Percentiles rank a stretch among this genome's conserved stretches.
phyloP scores from a whole-genome alignment of 1,140 invertebrate genomes.

The Brachionus paranguensis region DNA sequence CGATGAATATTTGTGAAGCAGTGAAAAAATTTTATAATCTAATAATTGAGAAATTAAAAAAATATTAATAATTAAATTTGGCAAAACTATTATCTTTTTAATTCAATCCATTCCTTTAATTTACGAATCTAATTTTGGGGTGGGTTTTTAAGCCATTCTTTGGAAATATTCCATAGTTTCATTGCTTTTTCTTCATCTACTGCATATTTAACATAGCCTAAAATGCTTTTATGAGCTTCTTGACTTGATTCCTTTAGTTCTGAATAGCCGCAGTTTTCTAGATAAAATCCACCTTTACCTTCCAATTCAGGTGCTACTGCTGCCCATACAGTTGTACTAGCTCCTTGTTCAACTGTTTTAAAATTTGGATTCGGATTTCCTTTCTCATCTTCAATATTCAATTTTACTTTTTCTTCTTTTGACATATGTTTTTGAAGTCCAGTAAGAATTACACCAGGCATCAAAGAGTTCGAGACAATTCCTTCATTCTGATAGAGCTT shows the following conservation, averaged over 20 bases:
- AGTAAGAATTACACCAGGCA: not conserved
- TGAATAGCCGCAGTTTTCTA: slow-evolving; percentile 2
- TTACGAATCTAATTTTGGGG: not conserved
- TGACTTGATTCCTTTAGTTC: not conserved
- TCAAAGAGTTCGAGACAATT: not conserved
- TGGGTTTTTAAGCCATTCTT: not conserved
- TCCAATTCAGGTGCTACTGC: slow-evolving; percentile 65
- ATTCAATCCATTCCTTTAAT: not conserved
- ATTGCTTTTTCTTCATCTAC: slow-evolving; percentile 6
- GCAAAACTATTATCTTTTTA: not conserved
- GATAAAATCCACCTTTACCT: slow-evolving; percentile 21
- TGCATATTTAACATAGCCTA: slow-evolving; percentile 1
- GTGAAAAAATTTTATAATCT: too few species aligned
- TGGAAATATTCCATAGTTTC: not conserved
- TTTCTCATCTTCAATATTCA: not conserved
- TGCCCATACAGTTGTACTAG: slow-evolving; percentile 73
- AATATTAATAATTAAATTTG: not conserved
- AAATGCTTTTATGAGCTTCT: not conserved
- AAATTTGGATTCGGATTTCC: slow-evolving; percentile 18
- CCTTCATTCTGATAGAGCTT: not conserved
- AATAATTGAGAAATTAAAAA: not conserved
- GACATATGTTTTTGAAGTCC: not conserved
- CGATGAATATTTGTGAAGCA: too few species aligned
- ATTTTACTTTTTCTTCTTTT: not conserved
- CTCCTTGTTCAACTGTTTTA: slow-evolving; percentile 59